These are phyloP conservation scores for Augiades crinisus DNA, from an alignment of 2,888 invertebrate species.

Conservation along the genomic window DNA sequence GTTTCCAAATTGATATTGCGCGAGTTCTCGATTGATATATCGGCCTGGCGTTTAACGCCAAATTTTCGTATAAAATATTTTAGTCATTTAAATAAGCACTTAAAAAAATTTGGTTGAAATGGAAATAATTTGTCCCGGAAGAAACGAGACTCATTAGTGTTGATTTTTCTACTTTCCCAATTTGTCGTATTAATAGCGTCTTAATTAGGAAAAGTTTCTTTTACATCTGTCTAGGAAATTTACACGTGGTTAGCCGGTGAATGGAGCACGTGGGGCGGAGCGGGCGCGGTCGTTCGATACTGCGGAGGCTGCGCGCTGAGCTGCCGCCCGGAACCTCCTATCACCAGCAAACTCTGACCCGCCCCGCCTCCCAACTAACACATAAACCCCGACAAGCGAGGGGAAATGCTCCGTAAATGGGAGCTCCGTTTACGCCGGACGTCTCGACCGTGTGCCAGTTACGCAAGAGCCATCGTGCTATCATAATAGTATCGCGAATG, in stretches of 20 bases:
- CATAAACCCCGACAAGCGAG: constrained; percentile 6
- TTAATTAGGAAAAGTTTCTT: constrained; percentile 2
- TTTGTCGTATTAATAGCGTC: too few species aligned
- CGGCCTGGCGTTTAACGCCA: constrained; percentile 16
- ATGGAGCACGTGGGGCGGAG: constrained; percentile 45
- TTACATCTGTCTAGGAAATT: constrained; percentile 8
- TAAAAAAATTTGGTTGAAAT: too few species aligned
- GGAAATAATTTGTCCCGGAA: too few species aligned
- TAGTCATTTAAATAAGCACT: neutral
- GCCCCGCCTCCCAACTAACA: constrained; percentile 31
- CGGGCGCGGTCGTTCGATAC: constrained; percentile 51
- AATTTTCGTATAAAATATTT: constrained; percentile 1
- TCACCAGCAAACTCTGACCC: constrained; percentile 49
- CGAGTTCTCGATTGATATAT: constrained; percentile 14
- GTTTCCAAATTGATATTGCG: constrained; percentile 19
- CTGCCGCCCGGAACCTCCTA: constrained; percentile 42
- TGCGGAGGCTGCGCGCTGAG: constrained; percentile 51
- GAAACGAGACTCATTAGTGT: too few species aligned
- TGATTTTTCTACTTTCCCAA: too few species aligned
- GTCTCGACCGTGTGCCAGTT: constrained; percentile 44
- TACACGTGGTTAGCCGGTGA: constrained; percentile 46
- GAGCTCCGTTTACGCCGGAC: constrained; percentile 49
- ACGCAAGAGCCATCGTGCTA: constrained; percentile 46
- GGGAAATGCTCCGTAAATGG: constrained; percentile 31
- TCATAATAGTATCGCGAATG: constrained; percentile 44